Evolutionary conservation across 2,113 vertebrate species (phyloP).

Genomic region (Amia ocellicauda): DNA sequence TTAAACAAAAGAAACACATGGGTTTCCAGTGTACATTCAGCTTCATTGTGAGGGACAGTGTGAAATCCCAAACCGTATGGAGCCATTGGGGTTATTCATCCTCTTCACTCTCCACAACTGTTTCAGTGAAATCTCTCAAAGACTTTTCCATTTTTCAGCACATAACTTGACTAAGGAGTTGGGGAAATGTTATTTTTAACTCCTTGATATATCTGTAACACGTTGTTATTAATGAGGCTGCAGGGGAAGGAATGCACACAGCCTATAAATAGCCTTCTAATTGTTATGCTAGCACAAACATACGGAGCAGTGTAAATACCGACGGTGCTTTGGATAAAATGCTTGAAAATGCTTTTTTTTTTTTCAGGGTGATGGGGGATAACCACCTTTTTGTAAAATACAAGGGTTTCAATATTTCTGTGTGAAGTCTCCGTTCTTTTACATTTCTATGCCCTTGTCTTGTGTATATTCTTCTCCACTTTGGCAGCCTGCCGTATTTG

Average conservation of each 20-base stretch:
- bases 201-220: constrained; percentile 16
- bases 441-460: constrained; percentile 5
- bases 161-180: too few relatives aligned
- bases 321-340: constrained; percentile 20
- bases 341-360: not conserved
- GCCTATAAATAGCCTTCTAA: constrained; percentile 10
- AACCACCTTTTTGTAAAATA: constrained; percentile 16
- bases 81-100: too few relatives aligned
- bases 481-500: not conserved
- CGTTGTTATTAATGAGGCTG: constrained; percentile 10
- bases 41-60: too few relatives aligned
- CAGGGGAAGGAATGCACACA: not conserved
- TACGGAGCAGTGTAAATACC: constrained; percentile 21
- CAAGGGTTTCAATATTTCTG: constrained; percentile 24
- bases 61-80: too few relatives aligned
- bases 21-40: too few relatives aligned
- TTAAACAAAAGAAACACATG: too few relatives aligned
- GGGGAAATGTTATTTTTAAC: constrained; percentile 7
- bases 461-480: constrained; percentile 2
- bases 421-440: not conserved
- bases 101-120: too few relatives aligned
- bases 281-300: constrained; percentile 14
- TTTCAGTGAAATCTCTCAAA: too few relatives aligned
- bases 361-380: not conserved
- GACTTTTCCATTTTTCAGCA: too few relatives aligned